Conservation (phyloP, 2,797 vertebrate species). For the Eulemur albifrons region DNA sequence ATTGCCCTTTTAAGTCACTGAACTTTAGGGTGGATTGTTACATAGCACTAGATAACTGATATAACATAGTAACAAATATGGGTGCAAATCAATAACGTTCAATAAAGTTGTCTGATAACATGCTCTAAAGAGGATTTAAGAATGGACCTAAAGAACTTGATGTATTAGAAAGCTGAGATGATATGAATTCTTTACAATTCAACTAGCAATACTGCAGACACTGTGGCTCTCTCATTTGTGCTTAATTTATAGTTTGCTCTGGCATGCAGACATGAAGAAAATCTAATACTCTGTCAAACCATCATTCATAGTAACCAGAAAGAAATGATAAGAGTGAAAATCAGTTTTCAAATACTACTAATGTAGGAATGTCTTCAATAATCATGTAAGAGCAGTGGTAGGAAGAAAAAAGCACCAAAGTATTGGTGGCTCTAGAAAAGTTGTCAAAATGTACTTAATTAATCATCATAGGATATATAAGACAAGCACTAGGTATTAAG, state of each 20-base stretch:
- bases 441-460: background rate
- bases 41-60: background rate
- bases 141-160: background rate
- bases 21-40: conserved; percentile 8
- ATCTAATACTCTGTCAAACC: background rate
- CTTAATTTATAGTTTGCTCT: background rate
- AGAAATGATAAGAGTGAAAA: conserved; percentile 1
- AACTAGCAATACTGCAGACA: background rate
- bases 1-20: background rate
- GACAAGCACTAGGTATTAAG: background rate
- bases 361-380: background rate
- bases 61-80: background rate
- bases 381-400: background rate
- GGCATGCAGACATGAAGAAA: background rate
- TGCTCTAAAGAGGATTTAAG: background rate
- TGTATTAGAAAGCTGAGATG: background rate
- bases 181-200: background rate
- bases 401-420: background rate
- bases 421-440: background rate
- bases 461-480: background rate
- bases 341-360: background rate
- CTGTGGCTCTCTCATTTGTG: background rate
- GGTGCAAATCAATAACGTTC: background rate
- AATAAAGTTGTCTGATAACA: background rate
- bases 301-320: background rate